phyloP scores from a whole-genome alignment of 1,140 invertebrate genomes.

The Reticulitermes speratus region DNA sequence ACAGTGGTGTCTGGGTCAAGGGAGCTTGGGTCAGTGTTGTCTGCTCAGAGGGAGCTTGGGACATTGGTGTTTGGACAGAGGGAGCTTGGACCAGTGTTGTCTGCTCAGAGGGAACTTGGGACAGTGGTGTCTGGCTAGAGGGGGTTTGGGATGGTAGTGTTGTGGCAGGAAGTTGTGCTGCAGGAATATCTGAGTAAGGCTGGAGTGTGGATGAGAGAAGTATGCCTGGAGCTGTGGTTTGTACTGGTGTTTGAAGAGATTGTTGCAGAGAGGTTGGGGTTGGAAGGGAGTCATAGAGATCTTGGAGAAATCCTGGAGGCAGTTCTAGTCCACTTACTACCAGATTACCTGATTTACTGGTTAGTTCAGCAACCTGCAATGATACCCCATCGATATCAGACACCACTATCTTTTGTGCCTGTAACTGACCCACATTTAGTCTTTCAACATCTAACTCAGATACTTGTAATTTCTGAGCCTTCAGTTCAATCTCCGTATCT shows the following conservation, averaged over 20 bases:
- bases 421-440: slow-evolving; percentile 70
- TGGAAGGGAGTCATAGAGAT: slow-evolving; percentile 45
- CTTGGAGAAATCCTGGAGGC: slow-evolving; percentile 60
- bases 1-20: too few species aligned
- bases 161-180: not conserved
- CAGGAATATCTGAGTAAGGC: not conserved
- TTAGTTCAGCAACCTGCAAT: slow-evolving; percentile 66
- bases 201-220: not conserved
- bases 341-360: slow-evolving; percentile 61
- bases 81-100: not conserved
- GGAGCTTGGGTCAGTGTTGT: too few species aligned
- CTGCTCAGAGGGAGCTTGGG: not conserved
- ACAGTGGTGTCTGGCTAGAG: not conserved
- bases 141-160: not conserved
- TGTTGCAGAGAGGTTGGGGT: not conserved
- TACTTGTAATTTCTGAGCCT: slow-evolving; percentile 60
- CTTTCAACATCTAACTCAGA: slow-evolving; percentile 74
- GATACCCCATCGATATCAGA: slow-evolving; percentile 74
- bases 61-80: not conserved
- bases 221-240: not conserved
- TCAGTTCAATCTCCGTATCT: slow-evolving; percentile 45
- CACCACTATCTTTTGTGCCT: slow-evolving; percentile 73
- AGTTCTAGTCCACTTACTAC: slow-evolving; percentile 64
- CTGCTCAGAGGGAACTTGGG: not conserved
- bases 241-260: not conserved